A percentile compares a stretch with the other conserved stretches of the same genome.
Evolutionary conservation across 2,888 invertebrate genomes (phyloP).

Genomic region (Tribolium freemani): DNA sequence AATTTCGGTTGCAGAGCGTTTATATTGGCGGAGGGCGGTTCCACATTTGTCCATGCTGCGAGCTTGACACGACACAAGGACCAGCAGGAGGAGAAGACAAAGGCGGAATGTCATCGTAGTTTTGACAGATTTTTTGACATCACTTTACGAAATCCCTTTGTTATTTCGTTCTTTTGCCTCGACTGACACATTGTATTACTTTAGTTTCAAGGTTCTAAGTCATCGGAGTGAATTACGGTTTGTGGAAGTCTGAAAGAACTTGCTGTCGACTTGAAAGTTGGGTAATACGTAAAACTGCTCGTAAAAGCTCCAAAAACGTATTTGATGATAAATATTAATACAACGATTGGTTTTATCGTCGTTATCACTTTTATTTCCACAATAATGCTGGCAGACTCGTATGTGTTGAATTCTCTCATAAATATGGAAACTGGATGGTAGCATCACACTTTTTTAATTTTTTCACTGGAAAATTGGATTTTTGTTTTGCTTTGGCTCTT

Average conservation of each 20-base stretch:
- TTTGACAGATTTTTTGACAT: conserved; percentile 3
- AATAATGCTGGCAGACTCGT: not conserved
- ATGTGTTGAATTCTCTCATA: conserved; percentile 4
- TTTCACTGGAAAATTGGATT: conserved; percentile 26
- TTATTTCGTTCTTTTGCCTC: not conserved
- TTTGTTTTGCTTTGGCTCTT: conserved; percentile 15
- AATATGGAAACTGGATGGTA: conserved; percentile 17
- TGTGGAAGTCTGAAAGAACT: conserved; percentile 12
- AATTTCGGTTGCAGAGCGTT: conserved; percentile 7
- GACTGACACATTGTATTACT: conserved; percentile 13
- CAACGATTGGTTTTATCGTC: not conserved
- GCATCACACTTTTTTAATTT: conserved; percentile 1
- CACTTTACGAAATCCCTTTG: not conserved
- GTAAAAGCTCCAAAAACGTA: not conserved
- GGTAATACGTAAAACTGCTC: not conserved
- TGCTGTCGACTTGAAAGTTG: conserved; percentile 9
- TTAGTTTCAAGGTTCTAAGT: conserved; percentile 7
- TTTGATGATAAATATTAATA: conserved; percentile 29
- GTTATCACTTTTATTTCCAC: not conserved
- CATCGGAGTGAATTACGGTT: conserved; percentile 17
- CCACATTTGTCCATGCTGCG: conserved; percentile 2
- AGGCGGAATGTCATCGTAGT: not conserved
- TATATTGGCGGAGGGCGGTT: not conserved
- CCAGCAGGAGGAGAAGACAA: conserved; percentile 17
- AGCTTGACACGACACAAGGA: not conserved